A percentile compares a stretch with the other conserved stretches of the same genome.
These are phyloP conservation scores for Montipora foliosa DNA, from an alignment of 64 coral and sea anemone species.

Conservation along the genomic window DNA sequence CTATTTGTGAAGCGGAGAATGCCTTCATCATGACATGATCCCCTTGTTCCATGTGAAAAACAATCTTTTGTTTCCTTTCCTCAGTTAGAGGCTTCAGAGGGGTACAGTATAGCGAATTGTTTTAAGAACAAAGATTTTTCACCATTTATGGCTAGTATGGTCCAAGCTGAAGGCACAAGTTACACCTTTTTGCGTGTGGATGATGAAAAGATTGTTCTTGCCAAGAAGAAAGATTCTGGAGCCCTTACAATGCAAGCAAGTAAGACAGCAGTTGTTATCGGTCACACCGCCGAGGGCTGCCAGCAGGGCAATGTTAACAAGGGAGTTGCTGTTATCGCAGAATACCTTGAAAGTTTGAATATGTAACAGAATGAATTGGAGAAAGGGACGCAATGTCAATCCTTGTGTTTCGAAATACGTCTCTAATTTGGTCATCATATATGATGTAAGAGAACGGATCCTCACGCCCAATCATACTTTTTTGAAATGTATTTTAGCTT, in stretches of 20 bases:
- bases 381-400: too few species aligned
- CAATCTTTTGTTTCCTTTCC: background rate
- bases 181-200: slow-evolving; percentile 35
- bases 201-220: slow-evolving; percentile 58
- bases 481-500: too few species aligned
- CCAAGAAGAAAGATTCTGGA: slow-evolving; percentile 33
- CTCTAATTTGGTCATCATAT: too few species aligned
- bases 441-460: too few species aligned
- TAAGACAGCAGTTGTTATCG: slow-evolving; percentile 65
- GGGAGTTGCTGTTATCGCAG: slow-evolving; percentile 36
- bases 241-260: slow-evolving; percentile 59
- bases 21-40: too few species aligned
- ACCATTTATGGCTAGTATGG: slow-evolving; percentile 26
- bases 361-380: background rate
- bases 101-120: slow-evolving; percentile 15
- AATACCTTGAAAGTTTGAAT: slow-evolving; percentile 48
- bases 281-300: slow-evolving; percentile 32
- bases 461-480: too few species aligned
- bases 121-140: slow-evolving; percentile 59
- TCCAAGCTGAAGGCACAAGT: background rate
- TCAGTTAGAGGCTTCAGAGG: background rate
- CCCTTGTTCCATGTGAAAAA: too few species aligned
- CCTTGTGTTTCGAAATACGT: too few species aligned
- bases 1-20: too few species aligned
- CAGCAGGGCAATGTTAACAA: slow-evolving; percentile 46